Base-by-base conservation (phyloP, 2,888 invertebrate genomes). In the Pammene fasciana region DNA sequence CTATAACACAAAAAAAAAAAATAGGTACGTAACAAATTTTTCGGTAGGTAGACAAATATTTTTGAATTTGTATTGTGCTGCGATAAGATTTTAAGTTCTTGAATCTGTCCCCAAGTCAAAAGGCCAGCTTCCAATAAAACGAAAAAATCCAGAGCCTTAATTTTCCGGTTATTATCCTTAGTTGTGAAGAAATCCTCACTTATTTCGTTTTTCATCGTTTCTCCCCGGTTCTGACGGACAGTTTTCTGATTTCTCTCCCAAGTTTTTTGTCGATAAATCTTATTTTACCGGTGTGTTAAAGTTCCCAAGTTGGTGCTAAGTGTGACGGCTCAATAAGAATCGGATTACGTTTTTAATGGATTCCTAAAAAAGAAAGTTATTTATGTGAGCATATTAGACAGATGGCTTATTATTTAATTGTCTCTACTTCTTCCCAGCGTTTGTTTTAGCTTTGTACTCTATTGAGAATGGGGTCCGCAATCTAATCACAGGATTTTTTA, bases 111-210 rank as follows among this genome's bases (percentile, higher is more conserved):
- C 34, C 26, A 48, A 64, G 50, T 68, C 65, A 82, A 81, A 75
- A 75, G 75, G 75, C 72, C 71, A 78, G 75, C 77, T 75, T 75
- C 75, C 78, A 78, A 79, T 82, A 79, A 83, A 81, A 81, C 78
- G 86, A 80, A 84, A 85, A 86, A 83, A 83, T 85, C 82, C 82
- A 80, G 81, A 77, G 78, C 80, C 85, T 87, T 89, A 89, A 89
- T 89, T 89, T 89, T 89, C 89, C 89, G 89, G 89, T 85, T 84
- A 83, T 68, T 68, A 65, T 68, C 57, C 68, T 59, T 36, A 68
- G 57, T 68, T 68, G 43, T 68, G 65, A 65, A 65, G 64, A 62
- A 62, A 52, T 68, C 68, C 45, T 68, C 68, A 59, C 73, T 67
- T 76, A 74, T 78, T 79, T 80, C 79, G 78, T 75, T 75, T 78